A percentile compares a stretch with the other conserved stretches of the same genome.
Conservation (phyloP, 2,797 vertebrate species). For the Pseudochromis fuscus region DNA sequence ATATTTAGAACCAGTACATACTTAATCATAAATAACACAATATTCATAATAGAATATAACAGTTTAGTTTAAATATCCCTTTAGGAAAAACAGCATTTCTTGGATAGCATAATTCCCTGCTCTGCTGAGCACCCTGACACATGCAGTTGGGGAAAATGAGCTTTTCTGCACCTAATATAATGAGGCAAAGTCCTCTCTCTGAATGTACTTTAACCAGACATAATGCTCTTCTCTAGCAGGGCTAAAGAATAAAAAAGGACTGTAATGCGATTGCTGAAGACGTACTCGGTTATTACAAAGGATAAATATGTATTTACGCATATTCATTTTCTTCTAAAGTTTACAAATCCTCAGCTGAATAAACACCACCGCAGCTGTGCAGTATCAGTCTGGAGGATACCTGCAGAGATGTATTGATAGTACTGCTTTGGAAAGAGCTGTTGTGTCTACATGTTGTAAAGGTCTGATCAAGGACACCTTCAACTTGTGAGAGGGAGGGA, state of each 20-base stretch:
- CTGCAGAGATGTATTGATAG: neutral
- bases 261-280: neutral
- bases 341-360: no score
- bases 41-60: neutral
- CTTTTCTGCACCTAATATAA: constrained; percentile 20
- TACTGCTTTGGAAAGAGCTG: neutral
- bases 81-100: neutral
- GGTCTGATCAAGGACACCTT: constrained; percentile 19
- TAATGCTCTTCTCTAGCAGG: constrained; percentile 6
- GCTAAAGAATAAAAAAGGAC: constrained; percentile 8
- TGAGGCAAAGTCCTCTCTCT: neutral
- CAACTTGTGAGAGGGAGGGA: neutral
- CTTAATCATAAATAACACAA: neutral
- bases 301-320: neutral
- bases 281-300: neutral
- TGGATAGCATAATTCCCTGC: neutral
- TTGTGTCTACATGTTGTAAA: neutral
- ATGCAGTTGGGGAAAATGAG: constrained; percentile 13
- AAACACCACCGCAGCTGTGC: no score
- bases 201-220: neutral
- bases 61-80: neutral
- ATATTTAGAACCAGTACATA: no score
- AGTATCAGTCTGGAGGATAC: no score
- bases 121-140: constrained; percentile 39
- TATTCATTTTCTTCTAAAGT: no score